Evolutionary conservation across 2,113 vertebrate species (phyloP), one percentile per base, ranked within the genome.

Genomic region (Tragulus kanchil): DNA sequence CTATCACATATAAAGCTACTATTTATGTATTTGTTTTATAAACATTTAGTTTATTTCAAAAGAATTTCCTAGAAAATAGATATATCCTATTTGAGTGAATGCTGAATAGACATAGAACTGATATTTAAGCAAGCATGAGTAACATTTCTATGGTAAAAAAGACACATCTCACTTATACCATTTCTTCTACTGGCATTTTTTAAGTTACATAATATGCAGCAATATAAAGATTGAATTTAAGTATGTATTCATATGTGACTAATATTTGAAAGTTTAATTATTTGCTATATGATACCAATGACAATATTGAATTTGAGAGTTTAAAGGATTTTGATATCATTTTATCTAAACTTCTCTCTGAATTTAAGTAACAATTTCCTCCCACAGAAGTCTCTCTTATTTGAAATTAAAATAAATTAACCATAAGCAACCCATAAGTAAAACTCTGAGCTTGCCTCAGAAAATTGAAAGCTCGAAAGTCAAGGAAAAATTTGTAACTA

Each of bases 401-500:
- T 81, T 90, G 31, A 90, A 95, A 82, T 56, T 42, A 87, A 93
- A 83, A 91, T 73, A 89, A 90, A 85, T 50, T 75, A 89, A 83
- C 48, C 58, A 8, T 64, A 93, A 84, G 7, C 48, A 54, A 91
- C 36, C 36, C 36, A 36, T 36, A 36, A 36, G 36, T 36, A 36
- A 36, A 36, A 36, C 36, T 52, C 52, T 81, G 45, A 87, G 11
- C 58, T 88, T 85, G 21, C 1, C 31, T 89, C 64, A 92, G 58
- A 92, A 85, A 89, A 81, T 89, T 79, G 62, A 84, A 96, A 87
- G 13, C 86, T 17, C 81, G 52, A 54, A 21, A 94, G 19, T 85
- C 21, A 88, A 89, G 12, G 67, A 89, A 97, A 16, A 6, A 88
- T 85, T 56, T 90, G 52, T 19, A 81, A 54, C 19, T 81, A 58